These are phyloP conservation scores for Rhynchonycteris naso DNA, from an alignment of 2,797 vertebrate species.

Conservation along the genomic window DNA sequence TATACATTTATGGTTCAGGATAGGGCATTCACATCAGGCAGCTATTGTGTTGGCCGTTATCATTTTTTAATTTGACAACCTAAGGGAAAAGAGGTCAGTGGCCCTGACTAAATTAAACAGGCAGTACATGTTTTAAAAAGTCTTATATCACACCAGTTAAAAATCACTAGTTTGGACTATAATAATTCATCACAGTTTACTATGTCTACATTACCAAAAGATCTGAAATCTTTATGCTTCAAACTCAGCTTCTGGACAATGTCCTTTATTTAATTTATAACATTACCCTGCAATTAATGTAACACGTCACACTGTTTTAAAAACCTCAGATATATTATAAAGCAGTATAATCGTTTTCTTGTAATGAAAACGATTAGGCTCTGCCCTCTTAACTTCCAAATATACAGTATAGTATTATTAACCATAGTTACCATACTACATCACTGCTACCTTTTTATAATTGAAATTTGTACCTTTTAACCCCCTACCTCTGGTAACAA, in stretches of 20 bases:
- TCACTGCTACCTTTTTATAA: not conserved
- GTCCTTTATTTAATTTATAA: not conserved
- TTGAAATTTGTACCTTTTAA: not conserved
- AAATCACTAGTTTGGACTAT: not conserved
- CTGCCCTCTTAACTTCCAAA: not conserved
- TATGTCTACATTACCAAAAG: not conserved
- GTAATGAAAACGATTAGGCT: not conserved
- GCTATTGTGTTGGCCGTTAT: not conserved
- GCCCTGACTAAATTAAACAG: not conserved
- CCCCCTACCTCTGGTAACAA: not conserved
- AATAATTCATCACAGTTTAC: not conserved
- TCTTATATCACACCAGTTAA: not conserved
- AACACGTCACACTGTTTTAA: not conserved
- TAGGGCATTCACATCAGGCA: not conserved
- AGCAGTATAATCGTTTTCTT: not conserved
- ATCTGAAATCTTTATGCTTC: conserved; percentile 1
- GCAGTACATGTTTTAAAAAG: not conserved
- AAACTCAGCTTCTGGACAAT: not conserved
- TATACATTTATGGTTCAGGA: not conserved
- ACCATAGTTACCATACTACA: not conserved
- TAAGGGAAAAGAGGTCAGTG: not conserved
- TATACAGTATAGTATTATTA: not conserved
- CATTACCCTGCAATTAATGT: not conserved
- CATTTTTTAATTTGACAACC: not conserved
- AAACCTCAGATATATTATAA: conserved; percentile 4